phyloP scores from a whole-genome alignment of 2,888 invertebrate genomes.

The Rugalucina vietnamica region DNA sequence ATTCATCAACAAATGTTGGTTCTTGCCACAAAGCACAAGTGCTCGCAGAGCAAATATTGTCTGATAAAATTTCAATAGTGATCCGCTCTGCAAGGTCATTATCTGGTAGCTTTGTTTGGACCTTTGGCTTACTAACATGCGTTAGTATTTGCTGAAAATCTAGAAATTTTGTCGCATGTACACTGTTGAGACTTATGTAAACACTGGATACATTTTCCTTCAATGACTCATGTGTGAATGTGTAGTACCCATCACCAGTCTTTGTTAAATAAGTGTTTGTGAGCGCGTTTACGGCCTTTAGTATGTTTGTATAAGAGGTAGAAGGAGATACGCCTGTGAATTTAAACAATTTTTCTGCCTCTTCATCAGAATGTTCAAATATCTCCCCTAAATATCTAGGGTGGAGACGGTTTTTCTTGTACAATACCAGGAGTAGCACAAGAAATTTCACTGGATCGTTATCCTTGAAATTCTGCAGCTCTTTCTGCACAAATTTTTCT shows the following conservation, averaged over 20 bases:
- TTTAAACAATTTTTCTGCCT: neutral
- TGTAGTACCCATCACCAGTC: neutral
- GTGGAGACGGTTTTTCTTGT: neutral
- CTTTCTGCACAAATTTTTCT: neutral
- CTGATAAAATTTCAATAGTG: neutral
- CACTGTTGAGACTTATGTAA: neutral
- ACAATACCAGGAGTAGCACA: neutral
- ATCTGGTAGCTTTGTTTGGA: neutral
- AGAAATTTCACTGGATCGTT: neutral
- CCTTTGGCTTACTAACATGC: neutral
- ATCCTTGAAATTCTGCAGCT: neutral
- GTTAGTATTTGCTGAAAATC: neutral
- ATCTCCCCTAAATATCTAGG: neutral
- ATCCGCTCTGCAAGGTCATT: neutral
- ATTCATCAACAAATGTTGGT: neutral
- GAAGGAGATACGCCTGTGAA: neutral
- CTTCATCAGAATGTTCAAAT: neutral
- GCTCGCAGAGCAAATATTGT: neutral
- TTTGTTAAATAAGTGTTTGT: neutral
- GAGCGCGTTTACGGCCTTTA: neutral
- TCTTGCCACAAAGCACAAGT: neutral
- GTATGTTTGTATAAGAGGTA: neutral
- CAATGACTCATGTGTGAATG: neutral
- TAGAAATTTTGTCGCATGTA: neutral
- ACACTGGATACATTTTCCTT: neutral